phyloP scores from a whole-genome alignment of 2,797 vertebrate species.

The Cyprinella venusta region DNA sequence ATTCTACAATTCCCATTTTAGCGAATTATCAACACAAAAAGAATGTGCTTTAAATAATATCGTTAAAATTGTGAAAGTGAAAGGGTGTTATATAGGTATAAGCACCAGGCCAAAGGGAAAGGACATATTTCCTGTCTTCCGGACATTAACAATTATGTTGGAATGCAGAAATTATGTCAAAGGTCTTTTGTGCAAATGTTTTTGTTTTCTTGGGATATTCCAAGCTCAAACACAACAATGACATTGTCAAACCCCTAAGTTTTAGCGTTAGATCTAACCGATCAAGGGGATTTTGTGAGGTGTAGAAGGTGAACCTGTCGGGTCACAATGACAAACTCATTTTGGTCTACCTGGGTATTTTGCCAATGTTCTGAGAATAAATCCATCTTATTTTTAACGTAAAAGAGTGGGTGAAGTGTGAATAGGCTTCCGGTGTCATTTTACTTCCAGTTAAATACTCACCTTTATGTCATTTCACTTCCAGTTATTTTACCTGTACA shows the following conservation, averaged over 20 bases:
- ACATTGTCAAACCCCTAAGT: conserved; percentile 38
- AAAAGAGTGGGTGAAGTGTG: too few relatives aligned
- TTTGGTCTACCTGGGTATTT: conserved; percentile 29
- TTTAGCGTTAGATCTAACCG: conserved; percentile 23
- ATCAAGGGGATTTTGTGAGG: conserved; percentile 50
- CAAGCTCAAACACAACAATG: neutral
- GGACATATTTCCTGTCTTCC: conserved; percentile 1
- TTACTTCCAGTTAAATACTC: neutral
- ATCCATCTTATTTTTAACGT: neutral
- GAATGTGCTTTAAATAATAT: conserved; percentile 50
- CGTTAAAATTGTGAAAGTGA: conserved; percentile 51
- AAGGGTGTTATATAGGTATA: conserved; percentile 17
- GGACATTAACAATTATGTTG: neutral
- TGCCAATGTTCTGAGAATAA: conserved; percentile 1
- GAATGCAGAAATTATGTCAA: conserved; percentile 19
- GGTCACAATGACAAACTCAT: conserved; percentile 12
- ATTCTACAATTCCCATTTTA: neutral
- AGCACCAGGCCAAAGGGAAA: conserved; percentile 13
- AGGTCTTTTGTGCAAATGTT: conserved; percentile 10
- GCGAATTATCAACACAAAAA: conserved; percentile 24
- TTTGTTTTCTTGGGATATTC: conserved; percentile 52
- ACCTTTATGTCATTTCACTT: neutral
- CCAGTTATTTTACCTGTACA: neutral
- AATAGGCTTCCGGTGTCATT: neutral
- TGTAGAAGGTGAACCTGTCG: conserved; percentile 7